These are phyloP conservation scores for Teleogryllus oceanicus DNA, from an alignment of 2,888 invertebrate species.

Conservation along the genomic window DNA sequence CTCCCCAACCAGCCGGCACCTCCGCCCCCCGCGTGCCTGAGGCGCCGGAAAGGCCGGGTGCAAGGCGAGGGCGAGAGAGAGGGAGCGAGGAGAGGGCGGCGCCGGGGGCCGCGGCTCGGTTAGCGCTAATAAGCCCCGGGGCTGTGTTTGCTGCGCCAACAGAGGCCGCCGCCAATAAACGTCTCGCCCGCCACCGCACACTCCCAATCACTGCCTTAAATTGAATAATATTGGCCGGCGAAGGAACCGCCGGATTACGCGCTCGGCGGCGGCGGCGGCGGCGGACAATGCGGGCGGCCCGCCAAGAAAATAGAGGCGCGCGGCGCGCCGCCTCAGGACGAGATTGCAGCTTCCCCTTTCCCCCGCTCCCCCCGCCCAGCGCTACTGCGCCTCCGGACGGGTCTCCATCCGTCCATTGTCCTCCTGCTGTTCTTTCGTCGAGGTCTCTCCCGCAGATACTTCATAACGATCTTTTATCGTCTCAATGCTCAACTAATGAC, in stretches of 20 bases:
- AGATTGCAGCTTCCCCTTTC: background rate
- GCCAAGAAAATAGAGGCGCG: slow-evolving; percentile 9
- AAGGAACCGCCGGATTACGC: slow-evolving; percentile 18
- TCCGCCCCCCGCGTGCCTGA: background rate
- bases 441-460: too few species aligned
- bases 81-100: background rate
- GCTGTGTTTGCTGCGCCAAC: slow-evolving; percentile 9
- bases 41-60: background rate
- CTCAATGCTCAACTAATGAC: too few species aligned
- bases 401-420: too few species aligned
- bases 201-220: slow-evolving; percentile 19
- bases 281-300: background rate
- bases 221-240: slow-evolving; percentile 18
- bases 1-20: background rate
- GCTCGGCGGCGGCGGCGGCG: background rate
- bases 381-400: too few species aligned
- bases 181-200: background rate
- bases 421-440: too few species aligned
- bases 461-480: too few species aligned
- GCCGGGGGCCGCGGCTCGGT: background rate
- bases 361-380: background rate
- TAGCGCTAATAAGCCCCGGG: slow-evolving; percentile 9
- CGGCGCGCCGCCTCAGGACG: background rate
- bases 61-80: background rate
- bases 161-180: slow-evolving; percentile 10